Conservation (phyloP, 2,797 vertebrate species). For the Girardinus metallicus region DNA sequence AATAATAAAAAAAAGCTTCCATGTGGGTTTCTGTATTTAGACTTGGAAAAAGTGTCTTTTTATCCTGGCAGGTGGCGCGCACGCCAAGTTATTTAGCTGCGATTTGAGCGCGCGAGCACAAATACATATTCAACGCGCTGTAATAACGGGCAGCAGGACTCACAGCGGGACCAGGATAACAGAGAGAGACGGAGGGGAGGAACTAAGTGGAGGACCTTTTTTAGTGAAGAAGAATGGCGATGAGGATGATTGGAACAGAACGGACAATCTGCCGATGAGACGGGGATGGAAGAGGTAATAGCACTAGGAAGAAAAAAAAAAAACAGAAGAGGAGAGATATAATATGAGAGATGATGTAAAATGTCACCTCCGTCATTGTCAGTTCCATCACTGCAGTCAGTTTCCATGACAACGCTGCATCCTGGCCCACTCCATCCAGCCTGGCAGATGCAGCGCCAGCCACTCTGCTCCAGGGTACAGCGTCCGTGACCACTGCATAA, state of each 20-base stretch:
- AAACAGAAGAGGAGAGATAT: constrained; percentile 42
- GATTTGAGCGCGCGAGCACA: constrained; percentile 41
- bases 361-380: constrained; percentile 97
- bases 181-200: constrained; percentile 34
- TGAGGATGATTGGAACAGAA: constrained; percentile 42
- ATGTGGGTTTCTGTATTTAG: constrained; percentile 58
- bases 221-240: constrained; percentile 54
- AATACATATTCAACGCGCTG: constrained; percentile 49
- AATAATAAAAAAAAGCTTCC: constrained; percentile 27
- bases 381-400: constrained; percentile 93
- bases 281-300: constrained; percentile 49
- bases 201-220: constrained; percentile 45
- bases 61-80: constrained; percentile 70
- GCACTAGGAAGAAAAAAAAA: no score
- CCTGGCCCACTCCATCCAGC: constrained; percentile 96
- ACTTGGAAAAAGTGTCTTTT: constrained; percentile 58
- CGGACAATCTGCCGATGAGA: constrained; percentile 47
- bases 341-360: constrained; percentile 74
- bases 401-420: constrained; percentile 98
- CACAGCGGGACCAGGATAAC: constrained; percentile 77
- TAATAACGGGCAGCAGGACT: constrained; percentile 68
- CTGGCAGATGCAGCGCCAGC: constrained; percentile 97
- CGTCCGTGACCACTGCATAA: constrained; percentile 96
- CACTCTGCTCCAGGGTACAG: constrained; percentile 96
- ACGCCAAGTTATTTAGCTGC: constrained; percentile 73